Conservation (phyloP, 2,888 invertebrate genomes). For the Caenorhabditis japonica region DNA sequence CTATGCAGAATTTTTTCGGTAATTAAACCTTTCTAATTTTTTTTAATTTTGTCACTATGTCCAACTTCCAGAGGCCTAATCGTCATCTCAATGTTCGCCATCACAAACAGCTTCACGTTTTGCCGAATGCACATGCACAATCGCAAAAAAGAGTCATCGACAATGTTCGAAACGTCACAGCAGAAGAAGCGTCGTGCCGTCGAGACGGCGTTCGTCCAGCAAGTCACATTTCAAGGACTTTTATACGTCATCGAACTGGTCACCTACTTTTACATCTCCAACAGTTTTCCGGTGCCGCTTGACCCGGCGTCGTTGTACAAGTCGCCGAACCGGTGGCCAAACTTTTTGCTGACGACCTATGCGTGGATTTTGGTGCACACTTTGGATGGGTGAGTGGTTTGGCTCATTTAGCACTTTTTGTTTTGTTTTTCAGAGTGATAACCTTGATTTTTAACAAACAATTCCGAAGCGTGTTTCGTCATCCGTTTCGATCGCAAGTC, state of each 20-base stretch:
- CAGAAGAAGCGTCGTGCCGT: slow-evolving; percentile 56
- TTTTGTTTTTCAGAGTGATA: slow-evolving; percentile 38
- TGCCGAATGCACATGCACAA: slow-evolving; percentile 62
- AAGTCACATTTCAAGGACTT: slow-evolving; percentile 61
- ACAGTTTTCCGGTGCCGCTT: slow-evolving; percentile 41
- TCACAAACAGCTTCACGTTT: slow-evolving; percentile 58
- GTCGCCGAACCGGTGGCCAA: slow-evolving; percentile 61
- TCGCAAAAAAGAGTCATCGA: slow-evolving; percentile 46
- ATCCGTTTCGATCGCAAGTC: slow-evolving; percentile 43
- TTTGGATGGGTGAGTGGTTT: slow-evolving; percentile 54
- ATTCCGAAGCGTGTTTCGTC: slow-evolving; percentile 52
- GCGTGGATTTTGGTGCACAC: slow-evolving; percentile 62
- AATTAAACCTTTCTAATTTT: background rate
- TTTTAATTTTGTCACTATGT: too few relatives aligned
- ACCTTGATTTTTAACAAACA: slow-evolving; percentile 61
- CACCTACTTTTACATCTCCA: slow-evolving; percentile 60
- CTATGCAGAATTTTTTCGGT: slow-evolving; percentile 61
- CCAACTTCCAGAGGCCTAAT: slow-evolving; percentile 51
- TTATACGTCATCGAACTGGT: slow-evolving; percentile 60
- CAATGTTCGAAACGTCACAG: slow-evolving; percentile 54
- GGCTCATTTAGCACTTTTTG: too few relatives aligned
- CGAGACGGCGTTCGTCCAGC: slow-evolving; percentile 61
- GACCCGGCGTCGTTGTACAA: slow-evolving; percentile 10
- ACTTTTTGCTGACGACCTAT: slow-evolving; percentile 63
- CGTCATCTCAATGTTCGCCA: slow-evolving; percentile 58